Percentiles rank a stretch among this genome's conserved stretches.
These are phyloP conservation scores for Brachionus rotundiformis DNA, from an alignment of 1,140 invertebrate genomes.

Conservation along the genomic window DNA sequence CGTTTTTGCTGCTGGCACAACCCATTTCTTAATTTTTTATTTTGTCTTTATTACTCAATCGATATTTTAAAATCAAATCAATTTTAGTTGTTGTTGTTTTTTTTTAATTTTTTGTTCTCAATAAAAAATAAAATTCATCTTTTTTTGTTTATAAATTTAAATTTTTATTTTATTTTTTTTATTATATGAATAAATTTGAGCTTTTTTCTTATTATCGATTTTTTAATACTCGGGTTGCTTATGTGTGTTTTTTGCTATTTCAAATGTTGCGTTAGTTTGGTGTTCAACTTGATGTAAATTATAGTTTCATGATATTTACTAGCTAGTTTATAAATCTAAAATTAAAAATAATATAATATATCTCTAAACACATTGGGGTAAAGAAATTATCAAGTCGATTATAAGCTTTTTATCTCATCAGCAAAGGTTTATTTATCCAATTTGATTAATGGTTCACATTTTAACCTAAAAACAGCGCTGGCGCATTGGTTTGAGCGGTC, in stretches of 20 bases:
- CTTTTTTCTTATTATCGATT: background rate
- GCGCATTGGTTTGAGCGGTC: too few species aligned
- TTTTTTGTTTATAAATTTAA: slow-evolving; percentile 9
- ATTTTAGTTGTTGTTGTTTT: background rate
- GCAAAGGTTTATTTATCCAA: too few species aligned
- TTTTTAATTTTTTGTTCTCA: background rate
- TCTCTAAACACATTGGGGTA: background rate
- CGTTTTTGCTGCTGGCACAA: slow-evolving; percentile 49
- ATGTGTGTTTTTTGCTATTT: background rate
- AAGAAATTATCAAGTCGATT: too few species aligned
- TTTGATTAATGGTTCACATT: too few species aligned
- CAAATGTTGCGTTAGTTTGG: slow-evolving; percentile 46
- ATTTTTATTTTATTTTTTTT: background rate
- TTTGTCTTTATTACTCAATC: background rate
- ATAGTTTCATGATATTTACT: background rate
- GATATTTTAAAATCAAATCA: background rate
- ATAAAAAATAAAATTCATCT: slow-evolving; percentile 39
- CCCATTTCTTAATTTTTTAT: slow-evolving; percentile 3
- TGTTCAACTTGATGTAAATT: background rate
- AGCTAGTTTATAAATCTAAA: background rate
- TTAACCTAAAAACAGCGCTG: too few species aligned
- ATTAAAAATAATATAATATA: background rate
- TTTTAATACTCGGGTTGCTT: background rate
- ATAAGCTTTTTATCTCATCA: too few species aligned
- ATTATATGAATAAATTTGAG: background rate